These are phyloP conservation scores for Oscheius sp. DNA, from an alignment of 2,888 invertebrate species.

Conservation along the genomic window DNA sequence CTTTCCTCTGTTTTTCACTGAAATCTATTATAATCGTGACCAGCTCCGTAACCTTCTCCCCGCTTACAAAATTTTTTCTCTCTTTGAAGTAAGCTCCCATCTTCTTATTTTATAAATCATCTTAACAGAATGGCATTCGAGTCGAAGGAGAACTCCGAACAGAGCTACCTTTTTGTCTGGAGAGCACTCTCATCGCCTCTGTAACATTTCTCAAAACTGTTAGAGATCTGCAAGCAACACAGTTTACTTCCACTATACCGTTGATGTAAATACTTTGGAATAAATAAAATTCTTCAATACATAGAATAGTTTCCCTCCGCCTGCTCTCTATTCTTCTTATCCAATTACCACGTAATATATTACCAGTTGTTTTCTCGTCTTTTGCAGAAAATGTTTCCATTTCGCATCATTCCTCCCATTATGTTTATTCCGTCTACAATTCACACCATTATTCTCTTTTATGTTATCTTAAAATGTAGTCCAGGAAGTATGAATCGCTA, in stretches of 20 bases:
- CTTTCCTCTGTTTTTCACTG: constrained; percentile 2
- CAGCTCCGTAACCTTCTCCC: not conserved
- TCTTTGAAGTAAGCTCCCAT: constrained; percentile 3
- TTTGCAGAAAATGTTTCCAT: too few species aligned
- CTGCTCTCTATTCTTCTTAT: not conserved
- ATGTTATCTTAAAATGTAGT: not conserved
- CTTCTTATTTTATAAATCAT: not conserved
- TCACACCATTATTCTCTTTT: not conserved
- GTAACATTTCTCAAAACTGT: constrained; percentile 5
- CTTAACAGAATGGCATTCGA: constrained; percentile 8
- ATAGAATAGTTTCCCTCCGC: too few species aligned
- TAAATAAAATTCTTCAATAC: not conserved
- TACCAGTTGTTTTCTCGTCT: too few species aligned
- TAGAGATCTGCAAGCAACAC: not conserved
- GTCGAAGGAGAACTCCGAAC: constrained; percentile 13
- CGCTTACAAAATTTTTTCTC: not conserved
- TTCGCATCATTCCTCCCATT: not conserved
- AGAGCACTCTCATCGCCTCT: not conserved
- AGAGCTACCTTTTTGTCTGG: constrained; percentile 5
- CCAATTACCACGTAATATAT: too few species aligned
- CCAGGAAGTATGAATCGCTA: not conserved
- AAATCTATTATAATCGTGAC: constrained; percentile 4
- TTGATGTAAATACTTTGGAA: not conserved
- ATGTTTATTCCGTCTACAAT: not conserved
- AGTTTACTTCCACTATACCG: not conserved